A percentile compares a stretch with the other conserved stretches of the same genome.
Conservation (phyloP, 2,113 vertebrate species). For the Athene noctua region DNA sequence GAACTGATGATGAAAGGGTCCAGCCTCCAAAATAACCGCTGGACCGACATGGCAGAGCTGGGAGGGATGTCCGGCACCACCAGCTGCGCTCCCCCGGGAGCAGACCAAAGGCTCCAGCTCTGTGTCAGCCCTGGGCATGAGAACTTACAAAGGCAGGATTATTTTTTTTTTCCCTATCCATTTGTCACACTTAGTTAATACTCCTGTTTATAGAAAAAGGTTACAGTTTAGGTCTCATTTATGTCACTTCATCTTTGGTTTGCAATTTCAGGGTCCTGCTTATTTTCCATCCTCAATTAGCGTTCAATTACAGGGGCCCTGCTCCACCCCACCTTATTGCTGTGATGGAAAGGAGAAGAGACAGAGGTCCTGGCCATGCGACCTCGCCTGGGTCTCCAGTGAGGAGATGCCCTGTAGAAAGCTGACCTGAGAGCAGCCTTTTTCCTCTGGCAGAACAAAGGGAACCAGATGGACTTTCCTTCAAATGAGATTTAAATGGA, state of each 20-base stretch:
- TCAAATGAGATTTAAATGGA: slow-evolving; percentile 19
- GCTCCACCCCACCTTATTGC: not conserved
- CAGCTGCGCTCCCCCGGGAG: not conserved
- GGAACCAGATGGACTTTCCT: slow-evolving; percentile 28
- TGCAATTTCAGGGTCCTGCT: not conserved
- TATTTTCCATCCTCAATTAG: not conserved
- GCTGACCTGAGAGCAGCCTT: not conserved
- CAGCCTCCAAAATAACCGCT: not conserved
- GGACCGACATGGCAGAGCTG: fast-evolving
- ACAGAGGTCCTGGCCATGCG: fast-evolving
- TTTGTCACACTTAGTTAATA: slow-evolving; percentile 17
- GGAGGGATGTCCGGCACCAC: not conserved
- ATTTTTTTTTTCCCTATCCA: not conserved
- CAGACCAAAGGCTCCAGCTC: not conserved
- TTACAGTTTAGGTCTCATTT: not conserved
- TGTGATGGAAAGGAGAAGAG: not conserved
- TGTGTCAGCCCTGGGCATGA: not conserved
- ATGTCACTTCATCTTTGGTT: not conserved
- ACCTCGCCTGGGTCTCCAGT: not conserved
- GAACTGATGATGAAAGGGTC: not conserved
- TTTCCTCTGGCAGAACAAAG: not conserved
- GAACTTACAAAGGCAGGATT: not conserved
- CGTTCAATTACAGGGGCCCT: fast-evolving
- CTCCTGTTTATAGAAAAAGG: not conserved
- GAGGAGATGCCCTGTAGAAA: not conserved